A percentile compares a stretch with the other conserved stretches of the same genome.
Evolutionary conservation across 2,113 vertebrate species (phyloP).

Genomic region (Capreolus pygargus): DNA sequence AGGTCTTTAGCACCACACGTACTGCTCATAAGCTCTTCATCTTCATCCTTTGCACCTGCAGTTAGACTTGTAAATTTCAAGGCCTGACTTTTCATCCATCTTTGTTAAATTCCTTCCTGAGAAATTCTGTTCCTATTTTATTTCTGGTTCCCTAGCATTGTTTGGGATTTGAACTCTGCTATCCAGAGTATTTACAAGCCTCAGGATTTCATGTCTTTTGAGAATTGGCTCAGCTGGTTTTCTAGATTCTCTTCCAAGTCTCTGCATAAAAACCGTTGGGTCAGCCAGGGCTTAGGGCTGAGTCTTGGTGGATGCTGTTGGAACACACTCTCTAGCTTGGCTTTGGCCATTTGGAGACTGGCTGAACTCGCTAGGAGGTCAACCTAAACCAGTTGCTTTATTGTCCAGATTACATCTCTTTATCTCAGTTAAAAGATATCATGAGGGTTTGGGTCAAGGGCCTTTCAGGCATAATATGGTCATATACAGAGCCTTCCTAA

Average conservation of each 20-base stretch:
- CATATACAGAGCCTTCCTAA: background rate
- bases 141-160: background rate
- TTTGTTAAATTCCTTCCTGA: background rate
- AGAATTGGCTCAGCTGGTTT: slow-evolving; percentile 17
- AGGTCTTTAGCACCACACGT: background rate
- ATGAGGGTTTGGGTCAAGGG: background rate
- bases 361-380: background rate
- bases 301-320: background rate
- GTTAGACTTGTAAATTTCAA: background rate
- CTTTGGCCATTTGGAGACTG: background rate
- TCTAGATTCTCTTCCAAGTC: slow-evolving; percentile 9
- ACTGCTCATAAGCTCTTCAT: background rate
- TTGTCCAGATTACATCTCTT: background rate
- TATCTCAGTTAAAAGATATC: background rate
- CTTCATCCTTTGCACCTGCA: background rate
- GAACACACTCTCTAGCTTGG: background rate
- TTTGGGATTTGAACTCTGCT: background rate
- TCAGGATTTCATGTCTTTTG: background rate
- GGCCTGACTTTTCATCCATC: background rate
- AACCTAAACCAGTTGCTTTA: background rate
- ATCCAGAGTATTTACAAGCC: background rate
- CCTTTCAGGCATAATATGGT: background rate
- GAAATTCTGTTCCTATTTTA: background rate
- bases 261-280: background rate
- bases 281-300: background rate